phyloP scores from a whole-genome alignment of 2,113 vertebrate species.

The Maylandia zebra region DNA sequence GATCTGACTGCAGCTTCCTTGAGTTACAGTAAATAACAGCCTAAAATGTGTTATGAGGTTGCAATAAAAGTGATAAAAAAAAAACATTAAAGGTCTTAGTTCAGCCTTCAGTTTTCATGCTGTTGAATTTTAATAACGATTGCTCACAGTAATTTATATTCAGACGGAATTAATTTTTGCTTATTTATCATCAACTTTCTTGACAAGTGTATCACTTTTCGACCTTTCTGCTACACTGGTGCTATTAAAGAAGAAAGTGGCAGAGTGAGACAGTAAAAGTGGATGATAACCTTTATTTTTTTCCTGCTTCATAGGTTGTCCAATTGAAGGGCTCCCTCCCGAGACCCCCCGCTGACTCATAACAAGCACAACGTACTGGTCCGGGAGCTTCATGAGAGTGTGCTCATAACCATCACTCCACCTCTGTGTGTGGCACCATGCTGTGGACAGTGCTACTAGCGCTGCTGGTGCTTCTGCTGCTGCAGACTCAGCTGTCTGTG shows the following conservation, averaged over 20 bases:
- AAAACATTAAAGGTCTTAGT: neutral
- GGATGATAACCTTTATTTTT: neutral
- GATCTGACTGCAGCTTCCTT: neutral
- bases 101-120: neutral
- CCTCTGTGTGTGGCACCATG: constrained; percentile 55
- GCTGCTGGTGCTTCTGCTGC: constrained; percentile 68
- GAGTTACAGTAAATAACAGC: neutral
- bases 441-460: constrained; percentile 72
- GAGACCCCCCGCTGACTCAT: constrained; percentile 25
- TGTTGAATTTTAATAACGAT: neutral
- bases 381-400: constrained; percentile 40
- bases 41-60: neutral
- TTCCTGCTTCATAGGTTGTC: constrained; percentile 20
- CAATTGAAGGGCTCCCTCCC: neutral
- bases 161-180: neutral
- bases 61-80: neutral
- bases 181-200: neutral
- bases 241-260: neutral
- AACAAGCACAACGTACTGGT: constrained; percentile 14
- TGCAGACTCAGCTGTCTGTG: constrained; percentile 70
- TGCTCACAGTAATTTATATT: neutral
- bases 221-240: neutral
- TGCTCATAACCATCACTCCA: constrained; percentile 21
- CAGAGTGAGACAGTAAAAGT: neutral
- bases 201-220: neutral